Base-by-base conservation (phyloP, 2,797 vertebrate genomes). In the Mormyrops boulengeri region DNA sequence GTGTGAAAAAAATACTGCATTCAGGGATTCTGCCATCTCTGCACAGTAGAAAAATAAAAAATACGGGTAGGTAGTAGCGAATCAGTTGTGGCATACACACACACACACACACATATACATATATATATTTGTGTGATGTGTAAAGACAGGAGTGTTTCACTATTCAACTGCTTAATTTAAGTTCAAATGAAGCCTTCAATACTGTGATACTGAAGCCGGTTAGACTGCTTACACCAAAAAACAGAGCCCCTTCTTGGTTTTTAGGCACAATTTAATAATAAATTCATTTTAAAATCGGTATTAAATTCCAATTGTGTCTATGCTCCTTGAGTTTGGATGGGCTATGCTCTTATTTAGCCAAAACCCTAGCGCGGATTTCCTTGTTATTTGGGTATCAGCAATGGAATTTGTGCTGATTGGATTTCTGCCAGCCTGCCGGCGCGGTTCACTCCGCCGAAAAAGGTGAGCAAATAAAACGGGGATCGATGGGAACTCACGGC, bases 371-470 rank as follows among this genome's bases (percentile, higher is more conserved):
- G 17, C 38, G 57, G 8, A 8, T 19, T 62, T 89, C 38, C 38
- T 44, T 85, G 5, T 52, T 89, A 84, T 26, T 87, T 66, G 50
- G 0, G 53, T 85, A 88, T 90, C 80, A 89, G 88, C 19, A 30
- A 55, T 85, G 85, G 41, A 44, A 90, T 90, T 90, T 88, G 38
- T 55, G 82, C 89, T 89, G 60, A 89, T 55, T 90, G 17, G 57
- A 90, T 89, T 73, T 89, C 52, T 89, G 77, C 55, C 44, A 17
- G 73, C 38, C 14, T 44, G 62, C 50, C 66, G 84, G 34, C 4
- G 0, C 2, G 12, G 50, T 57, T 22, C 30, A 5, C 5, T 87
- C 38, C 4, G 17, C 34, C 3, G 30, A 17, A 47, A 57, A 66
- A 30, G 49, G 50, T 57, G 52, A 55, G 47, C 84, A 49, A 50